Evolutionary conservation across 2,113 vertebrate genomes (phyloP).

Genomic region (Holacanthus passer): DNA sequence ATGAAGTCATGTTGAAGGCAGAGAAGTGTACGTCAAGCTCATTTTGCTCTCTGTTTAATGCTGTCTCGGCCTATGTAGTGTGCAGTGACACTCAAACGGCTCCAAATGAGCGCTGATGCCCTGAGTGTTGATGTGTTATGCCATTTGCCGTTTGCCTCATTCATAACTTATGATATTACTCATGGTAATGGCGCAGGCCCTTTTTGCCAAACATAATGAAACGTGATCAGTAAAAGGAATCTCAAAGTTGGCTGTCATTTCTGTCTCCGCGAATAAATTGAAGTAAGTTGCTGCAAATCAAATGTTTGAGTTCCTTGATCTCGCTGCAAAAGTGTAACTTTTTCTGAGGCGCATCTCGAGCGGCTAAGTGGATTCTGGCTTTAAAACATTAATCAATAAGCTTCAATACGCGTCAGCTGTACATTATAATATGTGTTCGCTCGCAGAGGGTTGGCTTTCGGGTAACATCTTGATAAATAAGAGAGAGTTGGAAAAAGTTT

Average conservation of each 20-base stretch:
- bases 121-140: constrained; percentile 75
- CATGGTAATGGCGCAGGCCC: constrained; percentile 73
- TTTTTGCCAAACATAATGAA: constrained; percentile 80
- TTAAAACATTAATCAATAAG: constrained; percentile 71
- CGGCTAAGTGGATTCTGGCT: constrained; percentile 54
- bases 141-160: constrained; percentile 81
- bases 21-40: constrained; percentile 73
- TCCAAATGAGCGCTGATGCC: constrained; percentile 75
- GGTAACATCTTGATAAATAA: constrained; percentile 12
- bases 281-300: constrained; percentile 64
- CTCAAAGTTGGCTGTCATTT: constrained; percentile 70
- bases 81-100: constrained; percentile 77
- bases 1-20: constrained; percentile 76
- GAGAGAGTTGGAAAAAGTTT: not conserved
- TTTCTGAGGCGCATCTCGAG: constrained; percentile 50
- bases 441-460: constrained; percentile 14
- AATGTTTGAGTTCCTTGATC: constrained; percentile 64
- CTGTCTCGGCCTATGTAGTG: constrained; percentile 63
- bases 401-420: constrained; percentile 53
- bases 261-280: constrained; percentile 54
- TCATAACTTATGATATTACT: constrained; percentile 81
- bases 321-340: constrained; percentile 44
- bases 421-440: constrained; percentile 16
- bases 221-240: constrained; percentile 78
- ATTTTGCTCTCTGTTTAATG: constrained; percentile 68